These are phyloP conservation scores for Phasianus colchicus DNA, from an alignment of 2,113 vertebrate genomes.

Conservation along the genomic window DNA sequence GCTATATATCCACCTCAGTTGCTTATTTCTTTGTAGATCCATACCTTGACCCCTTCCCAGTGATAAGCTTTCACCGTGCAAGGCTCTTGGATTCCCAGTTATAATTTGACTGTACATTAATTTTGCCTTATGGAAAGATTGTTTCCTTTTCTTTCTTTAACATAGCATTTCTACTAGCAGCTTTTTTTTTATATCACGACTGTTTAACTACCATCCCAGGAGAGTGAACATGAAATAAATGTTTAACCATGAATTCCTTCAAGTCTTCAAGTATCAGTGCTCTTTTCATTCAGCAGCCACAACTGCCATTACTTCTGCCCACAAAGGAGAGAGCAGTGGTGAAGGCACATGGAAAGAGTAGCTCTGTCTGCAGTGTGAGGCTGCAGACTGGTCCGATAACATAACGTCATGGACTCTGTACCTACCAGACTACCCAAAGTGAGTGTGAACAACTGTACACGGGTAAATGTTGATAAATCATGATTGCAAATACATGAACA, in stretches of 20 bases:
- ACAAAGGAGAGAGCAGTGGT: background rate
- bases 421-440: background rate
- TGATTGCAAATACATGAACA: background rate
- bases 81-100: background rate
- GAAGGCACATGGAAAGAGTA: background rate
- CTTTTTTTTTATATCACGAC: background rate
- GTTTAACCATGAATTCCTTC: background rate
- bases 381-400: background rate
- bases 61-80: background rate
- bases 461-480: rapidly evolving
- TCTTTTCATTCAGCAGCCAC: background rate
- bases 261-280: background rate
- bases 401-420: background rate
- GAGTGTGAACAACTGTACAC: background rate
- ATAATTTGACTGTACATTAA: background rate
- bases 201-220: background rate
- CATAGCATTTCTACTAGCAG: background rate
- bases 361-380: background rate
- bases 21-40: background rate
- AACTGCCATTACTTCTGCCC: background rate
- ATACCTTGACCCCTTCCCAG: background rate
- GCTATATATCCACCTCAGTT: background rate
- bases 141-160: background rate
- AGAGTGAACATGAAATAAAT: background rate
- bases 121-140: background rate